phyloP scores from a whole-genome alignment of 2,797 vertebrate species.

The Gambelia wislizenii region DNA sequence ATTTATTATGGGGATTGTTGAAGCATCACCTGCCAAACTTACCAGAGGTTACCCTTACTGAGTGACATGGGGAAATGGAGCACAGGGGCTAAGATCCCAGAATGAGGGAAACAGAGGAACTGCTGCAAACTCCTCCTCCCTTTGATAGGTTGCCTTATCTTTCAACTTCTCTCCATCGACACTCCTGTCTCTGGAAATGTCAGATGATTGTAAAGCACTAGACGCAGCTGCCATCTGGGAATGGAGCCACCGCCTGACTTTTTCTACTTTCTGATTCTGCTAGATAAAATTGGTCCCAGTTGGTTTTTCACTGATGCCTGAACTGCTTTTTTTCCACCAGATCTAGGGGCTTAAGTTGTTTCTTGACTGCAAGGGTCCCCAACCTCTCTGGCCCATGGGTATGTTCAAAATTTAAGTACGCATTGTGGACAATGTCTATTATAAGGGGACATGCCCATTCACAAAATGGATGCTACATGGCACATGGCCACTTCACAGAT shows the following conservation, averaged over 20 bases:
- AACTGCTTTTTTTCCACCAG: constrained; percentile 56
- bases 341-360: constrained; percentile 50
- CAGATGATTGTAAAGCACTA: constrained; percentile 76
- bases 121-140: constrained; percentile 65
- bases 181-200: constrained; percentile 65
- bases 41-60: constrained; percentile 60
- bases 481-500: background rate
- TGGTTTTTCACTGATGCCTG: constrained; percentile 67
- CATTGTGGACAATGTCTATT: background rate
- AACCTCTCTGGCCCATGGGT: background rate
- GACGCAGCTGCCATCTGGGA: constrained; percentile 63
- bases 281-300: constrained; percentile 78
- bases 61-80: constrained; percentile 60
- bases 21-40: constrained; percentile 74
- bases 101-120: constrained; percentile 62
- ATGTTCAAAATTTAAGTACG: background rate
- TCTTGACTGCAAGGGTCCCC: background rate
- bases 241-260: constrained; percentile 77
- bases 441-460: background rate
- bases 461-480: background rate
- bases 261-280: constrained; percentile 82
- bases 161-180: constrained; percentile 69
- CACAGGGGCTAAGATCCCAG: constrained; percentile 69
- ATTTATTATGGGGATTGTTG: constrained; percentile 63
- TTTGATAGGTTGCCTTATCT: constrained; percentile 80